Percentiles rank a stretch among this genome's conserved stretches.
Evolutionary conservation across 2,888 invertebrate genomes (phyloP).

Genomic region (Tolmerus cingulatus): DNA sequence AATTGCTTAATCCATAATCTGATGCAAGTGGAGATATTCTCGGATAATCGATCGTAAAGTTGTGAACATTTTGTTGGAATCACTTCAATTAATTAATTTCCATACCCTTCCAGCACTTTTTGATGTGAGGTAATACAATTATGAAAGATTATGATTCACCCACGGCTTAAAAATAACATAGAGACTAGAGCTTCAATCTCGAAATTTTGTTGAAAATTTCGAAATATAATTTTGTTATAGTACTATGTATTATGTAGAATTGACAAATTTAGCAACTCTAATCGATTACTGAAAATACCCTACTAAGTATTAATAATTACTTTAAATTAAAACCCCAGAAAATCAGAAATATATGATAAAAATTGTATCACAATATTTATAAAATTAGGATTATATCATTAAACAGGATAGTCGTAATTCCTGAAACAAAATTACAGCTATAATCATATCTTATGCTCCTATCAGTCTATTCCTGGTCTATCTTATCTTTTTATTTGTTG

Average conservation of each 20-base stretch:
- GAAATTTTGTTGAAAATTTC: too few species aligned
- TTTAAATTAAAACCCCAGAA: too few species aligned
- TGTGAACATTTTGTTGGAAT: background rate
- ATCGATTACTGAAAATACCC: too few species aligned
- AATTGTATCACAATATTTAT: too few species aligned
- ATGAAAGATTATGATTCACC: background rate
- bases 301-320: too few species aligned
- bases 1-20: background rate
- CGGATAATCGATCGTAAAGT: background rate
- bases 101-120: background rate
- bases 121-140: background rate
- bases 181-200: too few species aligned
- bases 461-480: background rate
- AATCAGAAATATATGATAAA: too few species aligned
- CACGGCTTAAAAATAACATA: background rate
- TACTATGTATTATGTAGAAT: too few species aligned
- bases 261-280: too few species aligned
- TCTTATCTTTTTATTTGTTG: background rate
- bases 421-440: background rate
- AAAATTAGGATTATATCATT: background rate
- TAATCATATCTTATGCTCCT: background rate
- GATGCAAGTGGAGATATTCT: background rate
- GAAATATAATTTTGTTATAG: too few species aligned
- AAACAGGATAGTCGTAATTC: background rate
- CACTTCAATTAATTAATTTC: background rate